phyloP scores from a whole-genome alignment of 2,888 invertebrate species.

The Thecophora atra region DNA sequence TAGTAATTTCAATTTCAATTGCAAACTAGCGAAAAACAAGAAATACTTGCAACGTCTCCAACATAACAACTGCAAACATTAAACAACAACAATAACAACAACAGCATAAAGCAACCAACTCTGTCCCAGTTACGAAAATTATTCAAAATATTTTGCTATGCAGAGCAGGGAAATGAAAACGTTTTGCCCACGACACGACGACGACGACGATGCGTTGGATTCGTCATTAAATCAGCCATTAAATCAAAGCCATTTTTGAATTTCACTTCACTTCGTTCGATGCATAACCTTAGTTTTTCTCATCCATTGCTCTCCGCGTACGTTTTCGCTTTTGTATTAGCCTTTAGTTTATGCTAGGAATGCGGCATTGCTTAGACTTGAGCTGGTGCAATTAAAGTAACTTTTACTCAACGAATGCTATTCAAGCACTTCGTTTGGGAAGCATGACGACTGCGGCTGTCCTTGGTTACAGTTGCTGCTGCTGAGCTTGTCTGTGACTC shows the following conservation, averaged over 20 bases:
- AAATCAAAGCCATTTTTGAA: background rate
- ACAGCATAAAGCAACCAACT: background rate
- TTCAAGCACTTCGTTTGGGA: background rate
- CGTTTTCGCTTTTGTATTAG: background rate
- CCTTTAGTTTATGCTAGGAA: conserved; percentile 14
- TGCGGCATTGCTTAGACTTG: conserved; percentile 23
- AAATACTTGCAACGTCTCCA: background rate
- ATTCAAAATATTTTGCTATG: conserved; percentile 8
- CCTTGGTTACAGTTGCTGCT: conserved; percentile 17
- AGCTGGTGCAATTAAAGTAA: background rate
- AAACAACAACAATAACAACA: background rate
- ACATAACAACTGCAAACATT: background rate
- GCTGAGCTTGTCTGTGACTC: background rate
- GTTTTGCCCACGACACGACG: background rate
- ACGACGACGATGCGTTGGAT: background rate
- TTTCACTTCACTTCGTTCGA: background rate
- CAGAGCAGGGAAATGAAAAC: background rate
- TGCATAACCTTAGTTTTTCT: background rate
- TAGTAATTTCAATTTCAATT: too few relatives aligned
- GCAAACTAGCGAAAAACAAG: background rate
- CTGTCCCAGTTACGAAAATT: conserved; percentile 5
- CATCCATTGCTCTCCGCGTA: background rate
- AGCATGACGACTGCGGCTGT: conserved; percentile 5
- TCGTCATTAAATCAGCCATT: conserved; percentile 16
- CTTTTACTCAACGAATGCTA: background rate